These are phyloP conservation scores for Diadema setosum DNA, from an alignment of 35 echinoderm and acorn worm species.

Conservation along the genomic window DNA sequence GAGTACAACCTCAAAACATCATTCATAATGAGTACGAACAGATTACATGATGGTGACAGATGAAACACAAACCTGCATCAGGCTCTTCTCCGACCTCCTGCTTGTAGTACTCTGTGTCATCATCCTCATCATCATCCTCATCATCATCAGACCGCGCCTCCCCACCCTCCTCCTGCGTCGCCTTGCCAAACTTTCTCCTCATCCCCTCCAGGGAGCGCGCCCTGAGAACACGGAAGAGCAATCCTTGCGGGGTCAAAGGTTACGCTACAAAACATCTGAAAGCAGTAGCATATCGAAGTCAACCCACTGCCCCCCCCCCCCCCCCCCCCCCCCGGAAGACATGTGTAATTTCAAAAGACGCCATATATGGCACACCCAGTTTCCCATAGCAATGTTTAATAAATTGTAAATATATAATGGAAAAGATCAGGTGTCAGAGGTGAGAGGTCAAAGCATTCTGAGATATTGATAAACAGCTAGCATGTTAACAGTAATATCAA, in stretches of 20 bases:
- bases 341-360: too few species aligned
- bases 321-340: too few species aligned
- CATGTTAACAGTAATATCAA: not conserved
- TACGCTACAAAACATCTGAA: too few species aligned
- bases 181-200: conserved; percentile 18
- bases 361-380: too few species aligned
- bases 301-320: too few species aligned
- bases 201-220: conserved; percentile 41
- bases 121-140: conserved; percentile 58
- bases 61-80: conserved; percentile 58
- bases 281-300: too few species aligned
- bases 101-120: conserved; percentile 86
- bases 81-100: conserved; percentile 91
- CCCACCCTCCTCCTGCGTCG: not conserved
- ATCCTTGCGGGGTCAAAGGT: too few species aligned
- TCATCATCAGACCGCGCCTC: not conserved
- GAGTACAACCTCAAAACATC: not conserved
- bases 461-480: too few species aligned
- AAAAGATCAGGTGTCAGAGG: too few species aligned
- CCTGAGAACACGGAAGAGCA: not conserved
- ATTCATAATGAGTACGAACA: not conserved
- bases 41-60: not conserved
- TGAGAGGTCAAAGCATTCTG: too few species aligned
- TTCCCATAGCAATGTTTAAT: too few species aligned
- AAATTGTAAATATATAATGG: too few species aligned